phyloP scores from a whole-genome alignment of 2,888 invertebrate genomes.

The Dasysyrphus tricinctus region DNA sequence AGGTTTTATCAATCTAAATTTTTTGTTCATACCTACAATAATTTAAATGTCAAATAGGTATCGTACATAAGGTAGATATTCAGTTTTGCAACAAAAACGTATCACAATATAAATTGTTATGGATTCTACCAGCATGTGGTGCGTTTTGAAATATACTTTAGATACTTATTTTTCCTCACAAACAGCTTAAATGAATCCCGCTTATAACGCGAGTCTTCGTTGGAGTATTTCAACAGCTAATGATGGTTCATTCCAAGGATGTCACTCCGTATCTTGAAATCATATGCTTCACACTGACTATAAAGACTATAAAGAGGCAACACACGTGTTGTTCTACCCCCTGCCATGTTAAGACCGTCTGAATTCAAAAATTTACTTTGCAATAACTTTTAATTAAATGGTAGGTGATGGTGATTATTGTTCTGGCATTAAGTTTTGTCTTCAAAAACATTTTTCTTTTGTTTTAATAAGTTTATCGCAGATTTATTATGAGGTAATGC shows the following conservation, averaged over 20 bases:
- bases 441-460: constrained; percentile 12
- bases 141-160: too few species aligned
- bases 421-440: constrained; percentile 9
- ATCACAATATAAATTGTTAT: too few species aligned
- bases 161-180: too few species aligned
- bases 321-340: constrained; percentile 11
- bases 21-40: too few species aligned
- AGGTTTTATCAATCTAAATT: too few species aligned
- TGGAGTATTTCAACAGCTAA: not conserved
- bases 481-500: constrained; percentile 63
- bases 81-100: too few species aligned
- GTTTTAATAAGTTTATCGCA: constrained; percentile 16
- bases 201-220: not conserved
- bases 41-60: too few species aligned
- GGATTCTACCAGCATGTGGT: too few species aligned
- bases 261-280: not conserved
- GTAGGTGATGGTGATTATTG: not conserved
- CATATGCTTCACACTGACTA: not conserved
- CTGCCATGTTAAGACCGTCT: constrained; percentile 35
- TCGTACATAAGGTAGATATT: too few species aligned
- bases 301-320: constrained; percentile 5
- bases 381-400: constrained; percentile 70
- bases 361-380: constrained; percentile 20
- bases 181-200: not conserved
- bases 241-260: constrained; percentile 9